These are phyloP conservation scores for Parauchenoglanis ngamensis DNA, from an alignment of 2,797 vertebrate genomes.

Conservation along the genomic window DNA sequence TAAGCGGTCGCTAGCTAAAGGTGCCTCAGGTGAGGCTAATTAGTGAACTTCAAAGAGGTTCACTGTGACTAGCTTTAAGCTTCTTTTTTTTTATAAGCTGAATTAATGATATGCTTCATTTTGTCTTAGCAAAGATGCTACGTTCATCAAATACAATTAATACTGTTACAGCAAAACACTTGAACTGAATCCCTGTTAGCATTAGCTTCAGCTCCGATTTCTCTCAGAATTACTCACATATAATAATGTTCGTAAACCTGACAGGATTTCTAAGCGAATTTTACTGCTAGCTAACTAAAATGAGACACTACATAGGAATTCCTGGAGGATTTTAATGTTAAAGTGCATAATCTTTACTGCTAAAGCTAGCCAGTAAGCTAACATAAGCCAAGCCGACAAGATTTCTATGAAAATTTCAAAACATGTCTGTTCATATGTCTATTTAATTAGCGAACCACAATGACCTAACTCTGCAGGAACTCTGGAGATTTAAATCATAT, in stretches of 20 bases:
- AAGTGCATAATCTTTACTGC: not conserved
- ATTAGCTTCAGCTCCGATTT: not conserved
- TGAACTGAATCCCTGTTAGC: not conserved
- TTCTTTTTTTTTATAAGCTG: not conserved
- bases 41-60: conserved; percentile 72
- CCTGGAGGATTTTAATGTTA: not conserved
- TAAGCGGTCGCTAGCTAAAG: conserved; percentile 71
- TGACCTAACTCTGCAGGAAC: not conserved
- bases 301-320: not conserved
- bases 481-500: not conserved
- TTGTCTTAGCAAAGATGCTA: not conserved
- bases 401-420: not conserved
- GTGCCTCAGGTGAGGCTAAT: conserved; percentile 69
- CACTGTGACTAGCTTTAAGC: conserved; percentile 46
- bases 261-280: not conserved
- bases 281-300: not conserved
- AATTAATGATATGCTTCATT: not conserved
- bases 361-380: not conserved
- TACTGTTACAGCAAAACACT: conserved; percentile 11
- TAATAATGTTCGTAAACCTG: not conserved
- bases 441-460: not conserved
- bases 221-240: not conserved
- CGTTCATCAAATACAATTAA: conserved; percentile 50
- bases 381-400: not conserved
- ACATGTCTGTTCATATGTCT: not conserved